A percentile compares a stretch with the other conserved stretches of the same genome.
Conservation (phyloP, 2,888 invertebrate genomes). For the Clusia tigrina region DNA sequence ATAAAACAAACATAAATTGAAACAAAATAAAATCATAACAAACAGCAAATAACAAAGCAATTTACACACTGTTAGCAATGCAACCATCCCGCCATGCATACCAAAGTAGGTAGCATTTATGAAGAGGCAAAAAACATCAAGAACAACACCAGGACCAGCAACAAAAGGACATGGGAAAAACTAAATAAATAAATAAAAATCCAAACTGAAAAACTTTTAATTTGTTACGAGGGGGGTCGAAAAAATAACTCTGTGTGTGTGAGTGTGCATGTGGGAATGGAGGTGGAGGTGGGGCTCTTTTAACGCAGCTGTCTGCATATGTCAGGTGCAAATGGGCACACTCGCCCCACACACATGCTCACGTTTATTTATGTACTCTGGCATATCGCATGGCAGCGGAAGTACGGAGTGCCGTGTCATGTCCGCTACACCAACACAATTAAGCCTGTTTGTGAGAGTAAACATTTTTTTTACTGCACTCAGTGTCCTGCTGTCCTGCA, state of each 20-base stretch:
- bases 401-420: not conserved
- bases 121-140: not conserved
- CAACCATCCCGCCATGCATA: too few species aligned
- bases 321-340: not conserved
- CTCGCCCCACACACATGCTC: too few species aligned
- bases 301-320: not conserved
- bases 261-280: too few species aligned
- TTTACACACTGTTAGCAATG: not conserved
- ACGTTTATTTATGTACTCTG: too few species aligned
- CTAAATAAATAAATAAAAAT: not conserved
- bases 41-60: conserved; percentile 3
- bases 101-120: too few species aligned
- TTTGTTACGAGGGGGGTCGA: not conserved
- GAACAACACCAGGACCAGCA: too few species aligned
- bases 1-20: too few species aligned
- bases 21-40: not conserved
- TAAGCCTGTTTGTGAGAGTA: not conserved
- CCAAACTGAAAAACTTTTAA: conserved; percentile 16
- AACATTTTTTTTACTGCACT: not conserved
- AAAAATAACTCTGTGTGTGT: too few species aligned
- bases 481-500: not conserved
- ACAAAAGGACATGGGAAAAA: not conserved
- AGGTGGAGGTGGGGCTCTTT: not conserved
- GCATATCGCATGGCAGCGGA: too few species aligned
- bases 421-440: conserved; percentile 1